A percentile compares a stretch with the other conserved stretches of the same genome.
phyloP scores from a whole-genome alignment of 2,113 vertebrate genomes.

The Fregata magnificens region DNA sequence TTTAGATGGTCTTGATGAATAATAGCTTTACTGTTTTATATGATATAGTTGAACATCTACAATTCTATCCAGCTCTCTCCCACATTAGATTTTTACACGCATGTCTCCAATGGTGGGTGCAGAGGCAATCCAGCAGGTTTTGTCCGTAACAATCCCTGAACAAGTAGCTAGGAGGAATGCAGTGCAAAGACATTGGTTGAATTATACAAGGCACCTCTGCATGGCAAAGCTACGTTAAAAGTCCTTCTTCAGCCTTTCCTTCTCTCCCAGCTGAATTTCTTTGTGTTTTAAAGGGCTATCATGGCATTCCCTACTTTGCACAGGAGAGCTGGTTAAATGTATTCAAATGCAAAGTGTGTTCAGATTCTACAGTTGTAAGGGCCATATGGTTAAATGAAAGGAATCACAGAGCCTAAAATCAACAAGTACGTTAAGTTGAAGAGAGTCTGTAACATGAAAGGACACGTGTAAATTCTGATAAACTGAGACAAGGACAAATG shows the following conservation, averaged over 20 bases:
- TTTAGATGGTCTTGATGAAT: not conserved
- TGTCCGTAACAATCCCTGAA: not conserved
- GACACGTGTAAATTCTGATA: not conserved
- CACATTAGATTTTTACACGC: not conserved
- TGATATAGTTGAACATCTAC: not conserved
- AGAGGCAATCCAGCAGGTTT: not conserved
- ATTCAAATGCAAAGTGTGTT: not conserved
- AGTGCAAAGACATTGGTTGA: not conserved
- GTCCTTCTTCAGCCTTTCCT: not conserved
- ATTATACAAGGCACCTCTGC: not conserved
- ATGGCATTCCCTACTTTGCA: not conserved
- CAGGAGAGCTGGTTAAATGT: not conserved
- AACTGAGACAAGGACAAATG: not conserved
- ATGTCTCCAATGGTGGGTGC: not conserved
- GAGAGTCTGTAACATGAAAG: not conserved
- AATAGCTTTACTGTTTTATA: not conserved
- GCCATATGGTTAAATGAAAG: not conserved
- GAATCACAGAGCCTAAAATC: not conserved
- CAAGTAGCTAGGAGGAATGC: not conserved
- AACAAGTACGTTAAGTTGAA: not conserved
- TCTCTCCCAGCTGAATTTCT: not conserved
- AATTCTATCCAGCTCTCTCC: not conserved
- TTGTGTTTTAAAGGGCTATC: not conserved
- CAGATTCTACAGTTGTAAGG: not conserved
- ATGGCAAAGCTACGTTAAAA: not conserved